Evolutionary conservation across 2,797 vertebrate species (phyloP), one percentile per base, ranked within the genome.

Genomic region (Rhincodon typus): DNA sequence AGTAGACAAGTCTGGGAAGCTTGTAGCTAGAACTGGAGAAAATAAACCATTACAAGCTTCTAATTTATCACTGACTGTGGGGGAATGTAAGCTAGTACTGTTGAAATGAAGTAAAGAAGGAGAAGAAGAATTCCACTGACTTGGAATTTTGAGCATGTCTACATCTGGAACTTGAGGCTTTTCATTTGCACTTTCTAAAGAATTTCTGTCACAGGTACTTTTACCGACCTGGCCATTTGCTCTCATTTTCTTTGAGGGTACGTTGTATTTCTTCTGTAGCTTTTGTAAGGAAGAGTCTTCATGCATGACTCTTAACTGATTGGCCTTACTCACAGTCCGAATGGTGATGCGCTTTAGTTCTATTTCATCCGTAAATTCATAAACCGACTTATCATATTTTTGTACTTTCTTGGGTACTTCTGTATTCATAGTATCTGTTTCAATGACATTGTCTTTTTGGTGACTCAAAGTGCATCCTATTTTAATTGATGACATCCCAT

Each of bases 1-100:
- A 97, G 98, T 98, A 97, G 98, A 97, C 98, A 99, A 99, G 97
- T 98, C 98, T 97, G 98, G 97, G 97, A 98, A 98, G 98, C 99
- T 98, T 97, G 98, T 98, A 97, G 98, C 98, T 95, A 46, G 94
- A 95, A 74, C 94, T 97, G 98, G 98, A 97, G 98, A 97, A 97
- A 99, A 99, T 97, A 98, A 97, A 96, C 98, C 98, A 98, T 98
- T 99, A 97, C 98, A 98, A 97, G 96, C 96, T 98, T 97, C 96
- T 98, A 97, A 96, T 97, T 77, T 57, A 46, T 53, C 70, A 95
- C 30, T 3, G 46, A 46, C 46, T 53, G 42, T n/a, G 53, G 97
- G 98, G 98, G 98, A 94, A 95, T 77, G 97, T 98, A 98, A 96
- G 98, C 97, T 97, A 98, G 98, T 97, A 98, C 97, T 96, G 98